Evolutionary conservation across 2,888 invertebrate species (phyloP), one percentile per base, ranked within the genome.

Genomic region (Trachelus troglodyta): DNA sequence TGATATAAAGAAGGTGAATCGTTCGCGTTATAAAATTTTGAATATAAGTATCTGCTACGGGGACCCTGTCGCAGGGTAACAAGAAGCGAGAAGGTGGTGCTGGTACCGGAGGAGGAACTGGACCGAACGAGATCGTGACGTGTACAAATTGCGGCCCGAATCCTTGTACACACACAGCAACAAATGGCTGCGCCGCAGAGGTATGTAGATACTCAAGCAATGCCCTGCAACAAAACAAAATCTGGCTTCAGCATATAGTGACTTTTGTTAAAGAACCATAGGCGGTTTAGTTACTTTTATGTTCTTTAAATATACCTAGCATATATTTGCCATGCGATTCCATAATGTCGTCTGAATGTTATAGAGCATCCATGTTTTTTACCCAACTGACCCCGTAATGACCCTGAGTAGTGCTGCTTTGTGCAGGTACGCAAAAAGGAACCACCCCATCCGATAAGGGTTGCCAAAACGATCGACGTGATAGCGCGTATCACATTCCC

Each of bases 401-500:
- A 85, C 85, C 84, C 85, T 86, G 85, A 87, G 85, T 94, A 95
- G 95, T 95, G 95, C 92, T 95, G 95, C 93, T 95, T 95, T 93
- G 96, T 95, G 90, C 96, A 97, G 95, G 95, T 97, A 91, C 95
- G 97, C 90, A 97, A 97, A 93, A 97, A 97, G 93, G 97, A 97
- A 92, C 97, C 97, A 82, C 97, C 97, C 75, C 97, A 97, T 93
- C 97, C 97, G 81, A 97, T 97, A 89, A 94, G 97, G 88, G 97
- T 98, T 89, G 98, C 98, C 87, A 98, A 98, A 93, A 97, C 97
- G 81, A 98, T 98, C 92, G 97, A 98, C 93, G 97, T 97, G 87
- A 97, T 98, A 91, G 97, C 98, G 81, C 95, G 98, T 92, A 97
- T 98, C 92, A 97, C 97, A 87, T 98, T 98, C 94, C 98, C 98